Evolutionary conservation across 1,140 invertebrate species (phyloP), one percentile per base, ranked within the genome.

Genomic region (Pseudomyrmex flavicornis): DNA sequence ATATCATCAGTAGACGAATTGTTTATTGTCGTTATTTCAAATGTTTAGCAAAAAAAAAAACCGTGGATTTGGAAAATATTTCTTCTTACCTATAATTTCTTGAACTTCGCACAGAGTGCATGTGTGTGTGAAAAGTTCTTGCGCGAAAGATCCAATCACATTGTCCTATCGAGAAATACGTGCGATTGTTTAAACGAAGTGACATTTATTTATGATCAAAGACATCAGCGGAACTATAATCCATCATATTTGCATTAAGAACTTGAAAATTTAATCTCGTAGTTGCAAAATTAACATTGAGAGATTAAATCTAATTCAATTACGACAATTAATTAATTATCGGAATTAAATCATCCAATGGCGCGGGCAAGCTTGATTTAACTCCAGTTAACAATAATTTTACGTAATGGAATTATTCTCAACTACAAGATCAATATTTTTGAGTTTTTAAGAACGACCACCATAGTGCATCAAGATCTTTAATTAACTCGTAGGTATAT

Each of bases 401-500:
- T 20, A 2, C 35, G 35, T 35, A 35, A 68, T 58, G 44, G 15
- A 68, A 68, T 15, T 56, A 44, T 77, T 22, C 35, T 48, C 15
- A 79, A 48, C 8, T 68, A 69, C 17, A 70, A 54, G 22, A 69
- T 58, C 46, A 48, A 79, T 79, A 58, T 79, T 20, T 7, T 48
- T 44, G 12, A 70, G 12, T 69, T 2, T 69, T 69, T 79, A 69
- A 70, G 48, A 59, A 70, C 35, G 7, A 15, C 8, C 2, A 66
- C 12, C n/a, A 4, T 15, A 10, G 15, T 61, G 1, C 46, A 52
- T 50, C 0, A 2, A 54, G 61, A 61, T 17, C n/a, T 63, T 65
- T 65, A 65, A 26, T 35, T 76, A 54, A 54, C 9, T 48, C 22
- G n/a, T n/a, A 63, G 10, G 1, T 35, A 48, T 22, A 26, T 75